Evolutionary conservation across 2,113 vertebrate species (phyloP).

Genomic region (Brachyhypopomus gauderio): DNA sequence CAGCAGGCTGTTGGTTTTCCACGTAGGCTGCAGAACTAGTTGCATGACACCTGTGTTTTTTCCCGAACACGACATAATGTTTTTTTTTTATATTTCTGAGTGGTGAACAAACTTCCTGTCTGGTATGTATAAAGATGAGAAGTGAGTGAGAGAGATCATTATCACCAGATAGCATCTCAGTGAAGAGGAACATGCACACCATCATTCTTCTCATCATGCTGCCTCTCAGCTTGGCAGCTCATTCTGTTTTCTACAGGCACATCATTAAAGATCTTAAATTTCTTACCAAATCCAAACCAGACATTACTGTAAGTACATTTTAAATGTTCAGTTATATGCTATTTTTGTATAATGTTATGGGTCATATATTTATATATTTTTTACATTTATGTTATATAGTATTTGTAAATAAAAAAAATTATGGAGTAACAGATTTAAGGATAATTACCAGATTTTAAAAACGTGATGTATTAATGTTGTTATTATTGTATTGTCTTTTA

Average conservation of each 20-base stretch:
- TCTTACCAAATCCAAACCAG: accelerated
- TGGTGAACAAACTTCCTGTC: conserved; percentile 40
- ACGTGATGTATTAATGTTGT: no score
- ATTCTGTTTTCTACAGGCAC: accelerated
- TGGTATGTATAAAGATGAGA: conserved; percentile 39
- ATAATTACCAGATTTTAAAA: no score
- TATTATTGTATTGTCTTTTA: no score
- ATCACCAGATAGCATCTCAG: conserved; percentile 52
- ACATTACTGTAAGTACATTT: conserved; percentile 20
- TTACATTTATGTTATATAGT: background rate
- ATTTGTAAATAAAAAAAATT: background rate
- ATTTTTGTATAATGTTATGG: background rate
- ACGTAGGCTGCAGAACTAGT: conserved; percentile 10
- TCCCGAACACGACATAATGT: conserved; percentile 1
- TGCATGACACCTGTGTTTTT: conserved; percentile 28
- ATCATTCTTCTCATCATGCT: conserved; percentile 27
- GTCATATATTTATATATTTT: background rate
- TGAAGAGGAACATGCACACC: conserved; percentile 39
- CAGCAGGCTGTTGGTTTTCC: conserved; percentile 13
- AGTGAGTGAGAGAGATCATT: conserved; percentile 20
- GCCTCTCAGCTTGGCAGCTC: background rate
- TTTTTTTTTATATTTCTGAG: conserved; percentile 18
- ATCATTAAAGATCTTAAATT: accelerated
- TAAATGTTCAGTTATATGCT: background rate
- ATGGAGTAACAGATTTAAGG: no score